Conservation (phyloP, 2,113 vertebrate species). For the Oriolus oriolus region DNA sequence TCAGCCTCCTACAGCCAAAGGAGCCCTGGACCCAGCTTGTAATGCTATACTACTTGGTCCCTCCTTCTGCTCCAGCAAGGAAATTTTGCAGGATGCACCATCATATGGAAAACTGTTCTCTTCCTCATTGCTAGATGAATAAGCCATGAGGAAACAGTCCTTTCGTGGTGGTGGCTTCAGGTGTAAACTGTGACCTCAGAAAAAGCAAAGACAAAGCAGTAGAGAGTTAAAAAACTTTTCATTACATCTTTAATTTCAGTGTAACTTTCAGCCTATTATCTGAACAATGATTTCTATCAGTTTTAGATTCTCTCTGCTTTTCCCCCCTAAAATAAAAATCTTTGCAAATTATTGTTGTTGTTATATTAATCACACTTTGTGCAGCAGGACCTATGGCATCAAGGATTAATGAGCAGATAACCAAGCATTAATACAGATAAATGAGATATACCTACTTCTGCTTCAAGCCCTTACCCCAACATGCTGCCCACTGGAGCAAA, state of each 20-base stretch:
- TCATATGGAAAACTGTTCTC: neutral
- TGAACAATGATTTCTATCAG: neutral
- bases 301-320: neutral
- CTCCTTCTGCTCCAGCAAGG: neutral
- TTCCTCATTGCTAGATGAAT: neutral
- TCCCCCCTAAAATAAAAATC: neutral
- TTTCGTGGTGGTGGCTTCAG: neutral
- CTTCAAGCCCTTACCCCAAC: neutral
- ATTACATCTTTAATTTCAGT: neutral
- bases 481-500: neutral
- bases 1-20: neutral
- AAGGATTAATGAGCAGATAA: conserved; percentile 33
- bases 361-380: conserved; percentile 48
- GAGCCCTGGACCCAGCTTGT: neutral
- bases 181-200: neutral
- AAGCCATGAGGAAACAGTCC: neutral
- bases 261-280: neutral
- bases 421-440: conserved; percentile 36
- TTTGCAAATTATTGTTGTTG: neutral
- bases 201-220: neutral
- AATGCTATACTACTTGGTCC: neutral
- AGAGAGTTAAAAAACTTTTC: neutral
- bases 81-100: neutral
- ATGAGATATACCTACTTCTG: neutral
- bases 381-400: neutral